A percentile compares a stretch with the other conserved stretches of the same genome.
Conservation (phyloP, 2,113 vertebrate species). For the Carollia perspicillata region DNA sequence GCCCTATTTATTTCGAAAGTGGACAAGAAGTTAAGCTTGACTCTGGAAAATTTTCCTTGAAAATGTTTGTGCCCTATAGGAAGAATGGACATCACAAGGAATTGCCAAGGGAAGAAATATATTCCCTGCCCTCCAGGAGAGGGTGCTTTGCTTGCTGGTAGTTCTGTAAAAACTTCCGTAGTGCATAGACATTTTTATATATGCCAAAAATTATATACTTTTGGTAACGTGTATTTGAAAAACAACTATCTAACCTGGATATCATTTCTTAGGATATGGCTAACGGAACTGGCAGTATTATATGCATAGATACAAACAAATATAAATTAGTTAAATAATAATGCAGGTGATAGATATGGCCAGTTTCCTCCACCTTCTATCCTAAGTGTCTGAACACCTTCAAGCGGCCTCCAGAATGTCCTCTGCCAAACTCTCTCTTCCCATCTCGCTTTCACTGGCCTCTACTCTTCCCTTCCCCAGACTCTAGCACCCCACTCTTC, state of each 20-base stretch:
- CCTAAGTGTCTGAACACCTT: neutral
- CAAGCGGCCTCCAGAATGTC: neutral
- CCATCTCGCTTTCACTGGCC: neutral
- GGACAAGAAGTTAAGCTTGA: neutral
- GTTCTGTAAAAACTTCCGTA: neutral
- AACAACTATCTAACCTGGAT: neutral
- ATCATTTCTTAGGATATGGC: constrained; percentile 10
- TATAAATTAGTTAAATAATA: neutral
- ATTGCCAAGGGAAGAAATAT: neutral
- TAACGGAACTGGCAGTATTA: neutral
- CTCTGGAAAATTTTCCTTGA: constrained; percentile 9
- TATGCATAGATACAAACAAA: neutral
- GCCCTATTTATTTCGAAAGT: neutral
- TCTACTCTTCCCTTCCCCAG: neutral
- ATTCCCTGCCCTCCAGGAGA: neutral
- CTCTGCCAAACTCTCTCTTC: neutral
- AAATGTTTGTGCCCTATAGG: neutral
- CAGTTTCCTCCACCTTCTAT: neutral
- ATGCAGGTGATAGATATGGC: neutral
- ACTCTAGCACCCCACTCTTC: neutral
- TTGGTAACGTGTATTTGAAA: neutral
- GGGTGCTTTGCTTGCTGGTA: neutral
- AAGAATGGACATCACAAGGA: neutral
- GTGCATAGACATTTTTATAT: neutral
- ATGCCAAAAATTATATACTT: neutral